phyloP scores from a whole-genome alignment of 2,113 vertebrate genomes.

The Phalacrocorax brasilianus region DNA sequence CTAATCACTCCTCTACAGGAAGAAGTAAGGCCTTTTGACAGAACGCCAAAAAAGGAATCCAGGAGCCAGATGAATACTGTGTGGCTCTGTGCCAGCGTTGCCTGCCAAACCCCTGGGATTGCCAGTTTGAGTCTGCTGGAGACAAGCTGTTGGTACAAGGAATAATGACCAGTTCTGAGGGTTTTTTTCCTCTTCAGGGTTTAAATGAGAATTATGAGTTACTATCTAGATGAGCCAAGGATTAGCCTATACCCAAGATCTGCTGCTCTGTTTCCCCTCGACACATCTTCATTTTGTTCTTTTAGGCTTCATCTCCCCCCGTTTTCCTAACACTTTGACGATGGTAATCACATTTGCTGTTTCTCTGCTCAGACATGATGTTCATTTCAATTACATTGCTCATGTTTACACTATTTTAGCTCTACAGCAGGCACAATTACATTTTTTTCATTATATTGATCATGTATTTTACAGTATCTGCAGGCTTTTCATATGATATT shows the following conservation, averaged over 20 bases:
- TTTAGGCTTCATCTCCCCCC: neutral
- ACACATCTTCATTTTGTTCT: neutral
- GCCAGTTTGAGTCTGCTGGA: neutral
- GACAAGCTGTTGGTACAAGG: neutral
- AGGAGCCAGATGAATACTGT: neutral
- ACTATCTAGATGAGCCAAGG: neutral
- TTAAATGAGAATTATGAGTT: neutral
- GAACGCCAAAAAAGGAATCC: neutral
- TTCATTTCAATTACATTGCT: neutral
- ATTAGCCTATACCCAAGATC: neutral
- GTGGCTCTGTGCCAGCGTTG: rapidly evolving
- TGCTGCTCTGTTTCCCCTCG: neutral
- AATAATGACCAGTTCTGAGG: neutral
- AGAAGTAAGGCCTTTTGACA: neutral
- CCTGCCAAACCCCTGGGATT: neutral
- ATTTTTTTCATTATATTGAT: neutral
- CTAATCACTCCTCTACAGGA: neutral
- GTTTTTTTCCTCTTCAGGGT: neutral
- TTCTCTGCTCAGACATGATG: neutral
- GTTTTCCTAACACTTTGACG: neutral
- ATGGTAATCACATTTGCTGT: neutral
- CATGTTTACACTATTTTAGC: neutral
- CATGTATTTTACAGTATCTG: neutral
- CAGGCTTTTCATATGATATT: neutral
- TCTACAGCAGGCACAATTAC: neutral